Percentiles rank a stretch among this genome's conserved stretches.
These are phyloP conservation scores for Octomys mimax DNA, from an alignment of 2,797 vertebrate species.

Conservation along the genomic window DNA sequence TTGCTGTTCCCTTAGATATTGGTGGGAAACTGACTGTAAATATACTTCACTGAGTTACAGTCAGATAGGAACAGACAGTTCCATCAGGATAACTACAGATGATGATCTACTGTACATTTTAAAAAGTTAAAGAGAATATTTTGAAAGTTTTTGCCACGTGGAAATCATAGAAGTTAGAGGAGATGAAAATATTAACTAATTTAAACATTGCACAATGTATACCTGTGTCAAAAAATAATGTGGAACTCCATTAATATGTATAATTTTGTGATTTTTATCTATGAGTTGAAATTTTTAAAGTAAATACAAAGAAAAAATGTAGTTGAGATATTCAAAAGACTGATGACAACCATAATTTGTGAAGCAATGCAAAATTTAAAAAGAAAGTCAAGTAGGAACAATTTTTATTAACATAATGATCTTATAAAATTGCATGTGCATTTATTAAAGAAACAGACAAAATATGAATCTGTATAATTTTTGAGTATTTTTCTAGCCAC, in stretches of 20 bases:
- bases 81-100: not conserved
- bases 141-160: not conserved
- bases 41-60: not conserved
- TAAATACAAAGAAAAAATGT: not conserved
- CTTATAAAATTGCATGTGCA: not conserved
- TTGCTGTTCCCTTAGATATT: not conserved
- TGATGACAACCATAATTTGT: not conserved
- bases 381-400: not conserved
- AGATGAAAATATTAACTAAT: not conserved
- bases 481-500: not conserved
- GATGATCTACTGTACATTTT: not conserved
- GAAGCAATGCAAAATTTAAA: not conserved
- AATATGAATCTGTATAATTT: not conserved
- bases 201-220: not conserved
- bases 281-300: not conserved
- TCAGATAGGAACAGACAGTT: not conserved
- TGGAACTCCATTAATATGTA: not conserved
- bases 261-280: not conserved
- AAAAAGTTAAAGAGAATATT: not conserved
- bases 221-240: not conserved
- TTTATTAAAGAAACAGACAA: not conserved
- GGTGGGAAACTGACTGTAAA: not conserved
- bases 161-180: not conserved
- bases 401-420: not conserved
- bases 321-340: not conserved